Evolutionary conservation across 2,113 vertebrate species (phyloP), one percentile per base, ranked within the genome.

Genomic region (Chamaea fasciata): DNA sequence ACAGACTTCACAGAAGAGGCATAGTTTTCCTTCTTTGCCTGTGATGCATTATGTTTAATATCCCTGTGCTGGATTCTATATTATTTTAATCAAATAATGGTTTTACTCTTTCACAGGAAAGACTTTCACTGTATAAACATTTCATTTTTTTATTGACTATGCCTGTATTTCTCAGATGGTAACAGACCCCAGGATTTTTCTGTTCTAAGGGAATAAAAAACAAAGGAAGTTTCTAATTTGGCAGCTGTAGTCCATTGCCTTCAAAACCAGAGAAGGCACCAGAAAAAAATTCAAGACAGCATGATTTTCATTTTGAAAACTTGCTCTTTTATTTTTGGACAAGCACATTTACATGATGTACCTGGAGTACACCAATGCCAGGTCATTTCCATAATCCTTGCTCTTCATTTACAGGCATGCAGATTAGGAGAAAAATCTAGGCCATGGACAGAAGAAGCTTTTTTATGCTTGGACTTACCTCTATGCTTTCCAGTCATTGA

Each of bases 61-160:
- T 50, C n/a, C 28, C 41, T 65, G 27, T 82, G 19, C 57, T 90
- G 57, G 59, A 50, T 90, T 76, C 70, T 83, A 1, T 76, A 69
- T 80, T 87, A 73, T 77, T 95, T 90, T 83, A 90, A 85, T 89
- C 41, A 76, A 83, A 69, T 86, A 91, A 94, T 70, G n/a, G 27
- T 53, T 92, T 65, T 92, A 35, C 14, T 79, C 7, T 91, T 95
- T 83, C 31, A 37, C 10, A 68, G 52, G 37, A 90, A 89, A 78
- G 63, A 65, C 23, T 75, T 78, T 41, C 44, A 50, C 49, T 60
- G 52, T 60, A 50, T 62, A 88, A 93, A 71, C 57, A 68, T 86
- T 89, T 87, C 6, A 57, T 71, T 90, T 63, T 57, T 93, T 90
- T 81, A 60, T 74, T 81, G 64, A 78, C 56, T 92, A 35, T 47